Base-by-base conservation (phyloP, 2,888 invertebrate species). In the Pristionchus exspectatus region DNA sequence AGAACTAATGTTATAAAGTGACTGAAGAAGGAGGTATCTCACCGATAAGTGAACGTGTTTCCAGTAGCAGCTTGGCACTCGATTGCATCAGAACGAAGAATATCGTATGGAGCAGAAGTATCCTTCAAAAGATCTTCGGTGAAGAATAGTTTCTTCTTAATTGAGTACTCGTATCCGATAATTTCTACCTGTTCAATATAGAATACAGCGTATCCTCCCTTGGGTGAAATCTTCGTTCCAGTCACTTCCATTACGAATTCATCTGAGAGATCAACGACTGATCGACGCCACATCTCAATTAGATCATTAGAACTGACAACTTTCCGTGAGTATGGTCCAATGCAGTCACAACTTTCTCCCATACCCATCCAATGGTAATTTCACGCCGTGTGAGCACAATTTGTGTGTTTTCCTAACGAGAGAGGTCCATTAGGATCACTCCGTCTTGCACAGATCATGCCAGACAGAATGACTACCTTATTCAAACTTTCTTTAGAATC, bases 61-160 rank as follows among this genome's bases (percentile, higher is more conserved):
- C 92, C 93, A 9, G 93, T 92, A 12, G 91, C 88, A 87, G 93
- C 92, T 84, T 94, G 94, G 84, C 94, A 94, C 27, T 90, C 91
- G 63, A 94, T 94, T n/a, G 94, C 94, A 89, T 94, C 94, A 44
- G 94, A 94, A 89, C 93, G 90, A 16, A 94, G 90, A 86, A 93
- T 91, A 90, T 93, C 93, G 72, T 92, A 85, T 16, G 91, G 90
- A 27, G 56, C 69, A 30, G 72, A 81, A 14, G 72, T 84, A 69
- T 77, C 91, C 92, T 87, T 50, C 83, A 24, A 30, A 59, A n/a
- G 63, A 90, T 44, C 50, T 16, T 50, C 44, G 16, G n/a, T 33
- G 44, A 88, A 30, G 33, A n/a, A 18, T 21, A 27, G 88, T 90
- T 88, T 92, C 18, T 69, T 87, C 77, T 38, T 87, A 38, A 50